Percentiles rank a stretch among this genome's conserved stretches.
Conservation (phyloP, 2,888 invertebrate species). For the Pinctada fucata region DNA sequence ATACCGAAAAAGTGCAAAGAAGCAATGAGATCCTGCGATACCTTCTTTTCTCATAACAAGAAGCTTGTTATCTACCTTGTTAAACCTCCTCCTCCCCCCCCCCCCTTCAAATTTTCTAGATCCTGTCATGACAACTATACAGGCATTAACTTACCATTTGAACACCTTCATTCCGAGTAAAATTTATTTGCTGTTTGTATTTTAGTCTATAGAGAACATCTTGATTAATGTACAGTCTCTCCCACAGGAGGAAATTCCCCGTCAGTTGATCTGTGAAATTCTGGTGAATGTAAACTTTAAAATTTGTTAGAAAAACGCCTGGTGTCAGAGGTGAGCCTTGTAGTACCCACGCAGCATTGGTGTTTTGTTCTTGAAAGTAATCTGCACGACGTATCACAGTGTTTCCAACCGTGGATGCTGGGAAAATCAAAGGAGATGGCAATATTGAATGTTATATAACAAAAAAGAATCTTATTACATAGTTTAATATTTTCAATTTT, state of each 20-base stretch:
- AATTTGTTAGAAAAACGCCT: not conserved
- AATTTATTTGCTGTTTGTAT: not conserved
- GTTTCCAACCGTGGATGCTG: not conserved
- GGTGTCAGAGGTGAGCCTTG: not conserved
- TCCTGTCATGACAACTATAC: too few relatives aligned
- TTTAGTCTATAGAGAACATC: not conserved
- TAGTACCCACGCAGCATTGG: not conserved
- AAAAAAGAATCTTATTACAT: too few relatives aligned
- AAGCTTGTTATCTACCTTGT: too few relatives aligned
- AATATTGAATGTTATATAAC: too few relatives aligned
- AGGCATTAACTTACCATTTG: not conserved
- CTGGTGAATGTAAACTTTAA: not conserved
- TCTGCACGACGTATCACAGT: not conserved
- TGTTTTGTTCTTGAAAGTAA: not conserved
- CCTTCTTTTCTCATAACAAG: too few relatives aligned
- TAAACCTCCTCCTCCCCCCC: too few relatives aligned
- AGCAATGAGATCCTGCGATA: too few relatives aligned
- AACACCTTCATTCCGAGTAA: not conserved
- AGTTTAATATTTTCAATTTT: too few relatives aligned
- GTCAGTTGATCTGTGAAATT: not conserved
- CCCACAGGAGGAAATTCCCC: not conserved
- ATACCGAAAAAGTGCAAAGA: too few relatives aligned
- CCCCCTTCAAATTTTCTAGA: too few relatives aligned
- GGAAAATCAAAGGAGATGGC: too few relatives aligned
- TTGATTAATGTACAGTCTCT: not conserved